Base-by-base conservation (phyloP, 2,888 invertebrate species). In the Crossocerus cetratus region DNA sequence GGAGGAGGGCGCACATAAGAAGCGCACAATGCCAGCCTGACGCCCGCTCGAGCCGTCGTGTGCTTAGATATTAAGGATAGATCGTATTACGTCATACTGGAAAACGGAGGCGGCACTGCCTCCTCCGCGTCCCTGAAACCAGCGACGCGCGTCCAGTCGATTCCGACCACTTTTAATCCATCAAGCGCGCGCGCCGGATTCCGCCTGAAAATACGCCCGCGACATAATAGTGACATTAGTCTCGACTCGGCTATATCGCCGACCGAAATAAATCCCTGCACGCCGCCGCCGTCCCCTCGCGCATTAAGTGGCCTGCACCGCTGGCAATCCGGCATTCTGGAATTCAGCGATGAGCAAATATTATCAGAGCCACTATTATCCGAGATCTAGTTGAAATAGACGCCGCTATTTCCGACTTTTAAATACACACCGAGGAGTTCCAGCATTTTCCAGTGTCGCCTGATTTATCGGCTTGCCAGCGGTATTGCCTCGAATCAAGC, bases 221-320 rank as follows among this genome's bases (percentile, higher is more conserved):
- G 62, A 44, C 58, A 18, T 44, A 58, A 64, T 66, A 18, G 58
- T 67, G 61, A 74, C 75, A 60, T 60, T 57, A 67, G 69, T 69
- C 69, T 57, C 55, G 54, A 75, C 32, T 4, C 60, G 64, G 65
- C n/a, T n/a, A n/a, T n/a, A 57, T 53, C 22, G 42, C 16, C 20
- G 56, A 74, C 69, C 54, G 69, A 75, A 69, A 74, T 66, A 74
- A 69, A 75, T 75, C 56, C 43, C 42, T 16, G 57, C 44, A 42
- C 21, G 32, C 32, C 32, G 32, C 8, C 32, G 23, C 23, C 23
- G 23, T 4, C 23, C 2, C 23, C 23, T 23, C 32, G 18, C 42
- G 64, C 45, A 13, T 44, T 58, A 44, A 61, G 55, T 42, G 32
- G 66, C 59, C 32, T 32, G 32, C 32, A 56, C 32, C 59, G 56